Evolutionary conservation across 2,888 invertebrate species (phyloP).

Genomic region (Busseola fusca): DNA sequence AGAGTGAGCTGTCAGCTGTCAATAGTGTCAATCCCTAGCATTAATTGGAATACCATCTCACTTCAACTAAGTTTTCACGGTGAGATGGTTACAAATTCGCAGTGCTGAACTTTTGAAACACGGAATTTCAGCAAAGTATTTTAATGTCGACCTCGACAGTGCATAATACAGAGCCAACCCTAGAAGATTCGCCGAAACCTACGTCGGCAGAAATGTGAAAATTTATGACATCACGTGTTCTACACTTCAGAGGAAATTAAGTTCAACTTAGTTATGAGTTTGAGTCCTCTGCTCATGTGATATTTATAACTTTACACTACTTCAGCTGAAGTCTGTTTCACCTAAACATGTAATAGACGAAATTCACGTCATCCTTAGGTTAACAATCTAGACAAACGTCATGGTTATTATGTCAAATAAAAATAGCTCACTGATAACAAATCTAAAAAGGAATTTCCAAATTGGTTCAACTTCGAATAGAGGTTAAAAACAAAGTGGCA

Average conservation of each 20-base stretch:
- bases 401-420: background rate
- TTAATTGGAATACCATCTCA: too few relatives aligned
- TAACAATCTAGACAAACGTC: background rate
- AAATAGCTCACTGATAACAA: background rate
- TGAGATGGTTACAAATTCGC: too few relatives aligned
- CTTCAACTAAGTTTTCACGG: too few relatives aligned
- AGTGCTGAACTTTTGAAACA: conserved; percentile 1
- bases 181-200: conserved; percentile 58
- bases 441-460: background rate
- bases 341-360: conserved; percentile 3
- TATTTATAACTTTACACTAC: conserved; percentile 45
- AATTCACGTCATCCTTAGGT: background rate
- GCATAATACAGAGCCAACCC: conserved; percentile 7
- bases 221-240: conserved; percentile 70
- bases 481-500: background rate
- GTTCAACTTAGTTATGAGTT: conserved; percentile 65
- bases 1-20: too few relatives aligned
- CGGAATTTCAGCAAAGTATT: background rate
- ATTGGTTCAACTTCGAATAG: background rate
- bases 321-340: conserved; percentile 15
- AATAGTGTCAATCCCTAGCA: too few relatives aligned
- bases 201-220: conserved; percentile 56
- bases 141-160: background rate
- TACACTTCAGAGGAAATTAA: conserved; percentile 67
- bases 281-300: conserved; percentile 38